Base-by-base conservation (phyloP, 2,888 invertebrate species). In the Nephrocerus scutellatus region DNA sequence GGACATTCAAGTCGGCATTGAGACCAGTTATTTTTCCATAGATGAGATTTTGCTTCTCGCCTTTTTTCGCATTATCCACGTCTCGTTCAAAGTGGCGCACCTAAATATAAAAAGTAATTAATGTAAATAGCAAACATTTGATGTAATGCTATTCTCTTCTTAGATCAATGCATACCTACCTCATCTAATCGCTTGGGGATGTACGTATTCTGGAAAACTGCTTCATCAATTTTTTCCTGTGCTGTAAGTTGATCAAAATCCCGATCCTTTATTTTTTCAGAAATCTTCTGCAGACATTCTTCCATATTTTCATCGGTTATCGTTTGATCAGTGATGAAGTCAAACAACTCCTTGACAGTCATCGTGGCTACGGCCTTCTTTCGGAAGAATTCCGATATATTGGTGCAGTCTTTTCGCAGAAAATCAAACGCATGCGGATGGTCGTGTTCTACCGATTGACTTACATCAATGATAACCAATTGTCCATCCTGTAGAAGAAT, bases 401-500 rank as follows among this genome's bases (percentile, higher is more conserved):
- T 98, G 15, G 82, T 84, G 60, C 95, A 92, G 71, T 98, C 97
- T 62, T 88, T 93, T 41, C 95, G 75, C 30, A 98, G 73, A 66
- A 98, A 98, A 46, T 93, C 89, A 49, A 92, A 77, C 0, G 97
- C 89, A 67, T 88, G 83, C 0, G 95, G 95, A 74, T 98, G 96
- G 65, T 97, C 95, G 64, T 95, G 95, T 68, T 97, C 96, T 1
- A 98, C 97, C 0, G 96, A 87, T 63, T 98, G 98, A 1, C 96
- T 96, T 0, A 98, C 97, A 70, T 98, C 98, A 56, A 98, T 98
- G 14, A 97, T 80, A 43, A 85, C 84, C n/a, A 89, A 68, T 56
- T 84, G 78, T 1, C 83, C 85, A 56, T 88, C 76, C 55, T 87
- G 80, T 57, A 83, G 87, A 49, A 97, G 70, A 46, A 98, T 75